Evolutionary conservation across 92 coral and sea anemone species (phyloP).

Genomic region (Parazoanthus darwini): DNA sequence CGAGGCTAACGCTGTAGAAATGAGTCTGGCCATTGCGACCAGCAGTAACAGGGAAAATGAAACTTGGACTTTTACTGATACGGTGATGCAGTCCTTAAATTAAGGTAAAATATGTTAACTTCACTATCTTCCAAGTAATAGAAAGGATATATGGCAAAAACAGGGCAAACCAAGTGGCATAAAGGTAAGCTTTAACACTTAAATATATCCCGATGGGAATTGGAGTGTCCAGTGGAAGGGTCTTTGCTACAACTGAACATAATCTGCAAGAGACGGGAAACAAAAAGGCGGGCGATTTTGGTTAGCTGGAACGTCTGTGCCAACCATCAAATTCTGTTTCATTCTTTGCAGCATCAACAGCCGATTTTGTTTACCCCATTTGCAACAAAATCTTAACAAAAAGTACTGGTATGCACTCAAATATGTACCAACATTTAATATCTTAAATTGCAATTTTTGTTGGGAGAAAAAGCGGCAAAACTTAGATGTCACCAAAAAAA

Average conservation of each 20-base stretch:
- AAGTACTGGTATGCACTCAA: too few species aligned
- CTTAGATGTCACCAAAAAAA: too few species aligned
- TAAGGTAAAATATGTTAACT: not conserved
- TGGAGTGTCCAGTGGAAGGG: conserved; percentile 48
- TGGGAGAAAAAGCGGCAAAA: too few species aligned
- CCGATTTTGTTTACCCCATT: not conserved
- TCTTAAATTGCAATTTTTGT: too few species aligned
- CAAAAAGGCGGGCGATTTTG: not conserved
- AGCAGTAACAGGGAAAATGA: too few species aligned
- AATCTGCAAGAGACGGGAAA: conserved; percentile 63
- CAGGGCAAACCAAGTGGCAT: conserved; percentile 84
- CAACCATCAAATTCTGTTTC: not conserved
- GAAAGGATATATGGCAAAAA: conserved; percentile 95
- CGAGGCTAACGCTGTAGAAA: too few species aligned
- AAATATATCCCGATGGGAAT: conserved; percentile 86
- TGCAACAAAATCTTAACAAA: too few species aligned
- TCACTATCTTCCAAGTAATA: not conserved
- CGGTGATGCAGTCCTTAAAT: not conserved
- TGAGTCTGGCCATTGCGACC: too few species aligned
- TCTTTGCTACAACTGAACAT: conserved; percentile 56
- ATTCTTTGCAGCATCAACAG: not conserved
- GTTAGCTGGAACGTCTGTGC: not conserved
- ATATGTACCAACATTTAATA: too few species aligned
- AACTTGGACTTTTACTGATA: too few species aligned
- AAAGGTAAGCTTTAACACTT: conserved; percentile 80